Percentiles rank a stretch among this genome's conserved stretches.
Evolutionary conservation across 2,888 invertebrate genomes (phyloP).

Genomic region (Bimastos eiseni): DNA sequence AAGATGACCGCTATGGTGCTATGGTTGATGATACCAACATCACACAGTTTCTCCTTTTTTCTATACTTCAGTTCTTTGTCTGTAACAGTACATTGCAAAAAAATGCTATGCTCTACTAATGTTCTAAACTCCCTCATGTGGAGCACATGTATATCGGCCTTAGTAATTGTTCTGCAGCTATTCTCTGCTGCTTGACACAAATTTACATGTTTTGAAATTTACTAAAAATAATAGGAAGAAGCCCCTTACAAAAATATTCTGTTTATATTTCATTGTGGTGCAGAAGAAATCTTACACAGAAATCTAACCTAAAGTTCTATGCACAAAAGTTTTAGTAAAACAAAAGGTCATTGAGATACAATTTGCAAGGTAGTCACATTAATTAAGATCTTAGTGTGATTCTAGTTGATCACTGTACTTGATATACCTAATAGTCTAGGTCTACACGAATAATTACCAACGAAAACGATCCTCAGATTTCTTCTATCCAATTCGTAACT

Average conservation of each 20-base stretch:
- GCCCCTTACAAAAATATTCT: background rate
- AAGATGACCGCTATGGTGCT: constrained; percentile 13
- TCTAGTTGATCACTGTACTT: too few relatives aligned
- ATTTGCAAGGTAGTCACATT: background rate
- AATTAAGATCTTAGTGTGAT: background rate
- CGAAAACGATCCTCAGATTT: background rate
- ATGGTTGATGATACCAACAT: background rate
- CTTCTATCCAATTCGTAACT: background rate
- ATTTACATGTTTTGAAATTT: background rate
- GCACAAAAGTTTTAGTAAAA: background rate
- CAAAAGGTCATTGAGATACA: background rate
- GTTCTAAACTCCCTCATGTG: background rate
- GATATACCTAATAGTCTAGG: too few relatives aligned
- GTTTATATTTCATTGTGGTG: background rate
- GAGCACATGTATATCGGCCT: background rate
- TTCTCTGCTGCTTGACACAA: background rate
- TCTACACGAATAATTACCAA: background rate
- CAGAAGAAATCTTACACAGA: background rate
- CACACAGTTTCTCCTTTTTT: background rate
- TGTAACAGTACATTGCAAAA: background rate
- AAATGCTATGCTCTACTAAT: background rate
- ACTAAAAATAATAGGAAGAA: background rate
- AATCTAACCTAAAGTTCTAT: background rate
- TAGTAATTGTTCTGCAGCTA: too few relatives aligned
- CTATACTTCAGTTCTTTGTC: background rate